Evolutionary conservation across 2,888 invertebrate genomes (phyloP).

Genomic region (Microplitis deprimator): DNA sequence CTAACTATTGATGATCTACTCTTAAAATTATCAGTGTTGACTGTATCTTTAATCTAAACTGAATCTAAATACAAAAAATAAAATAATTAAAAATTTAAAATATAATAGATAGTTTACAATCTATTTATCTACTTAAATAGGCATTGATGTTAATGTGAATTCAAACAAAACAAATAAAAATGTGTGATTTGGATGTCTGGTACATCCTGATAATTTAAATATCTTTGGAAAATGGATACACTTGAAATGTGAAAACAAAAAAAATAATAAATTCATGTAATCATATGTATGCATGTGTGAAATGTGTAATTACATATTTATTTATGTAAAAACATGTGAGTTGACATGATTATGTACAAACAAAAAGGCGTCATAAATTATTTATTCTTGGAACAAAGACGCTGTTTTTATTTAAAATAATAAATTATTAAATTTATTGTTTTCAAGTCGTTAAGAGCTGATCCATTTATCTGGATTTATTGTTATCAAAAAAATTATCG

Average conservation of each 20-base stretch:
- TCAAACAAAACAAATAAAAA: not conserved
- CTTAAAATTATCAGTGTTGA: conserved; percentile 5
- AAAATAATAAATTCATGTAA: conserved; percentile 18
- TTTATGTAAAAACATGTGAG: conserved; percentile 31
- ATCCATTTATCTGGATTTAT: conserved; percentile 17
- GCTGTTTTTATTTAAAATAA: not conserved
- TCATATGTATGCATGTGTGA: conserved; percentile 46
- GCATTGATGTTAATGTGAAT: conserved; percentile 14
- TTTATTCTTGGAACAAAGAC: conserved; percentile 1
- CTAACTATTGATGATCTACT: not conserved
- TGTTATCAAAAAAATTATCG: conserved; percentile 12
- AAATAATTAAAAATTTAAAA: conserved; percentile 4
- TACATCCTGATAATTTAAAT: conserved; percentile 29
- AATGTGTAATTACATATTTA: conserved; percentile 42
- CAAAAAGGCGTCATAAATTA: conserved; percentile 16
- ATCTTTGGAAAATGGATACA: conserved; percentile 26
- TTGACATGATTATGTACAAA: conserved; percentile 13
- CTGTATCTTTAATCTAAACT: conserved; percentile 2
- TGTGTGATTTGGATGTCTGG: conserved; percentile 34
- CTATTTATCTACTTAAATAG: conserved; percentile 22
- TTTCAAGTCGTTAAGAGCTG: conserved; percentile 11
- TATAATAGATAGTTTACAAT: conserved; percentile 6
- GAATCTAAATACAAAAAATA: not conserved
- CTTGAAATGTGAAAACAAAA: conserved; percentile 15
- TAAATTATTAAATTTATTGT: conserved; percentile 11